These are phyloP conservation scores for Terebella lapidaria DNA, from an alignment of 2,888 invertebrate species.

Conservation along the genomic window DNA sequence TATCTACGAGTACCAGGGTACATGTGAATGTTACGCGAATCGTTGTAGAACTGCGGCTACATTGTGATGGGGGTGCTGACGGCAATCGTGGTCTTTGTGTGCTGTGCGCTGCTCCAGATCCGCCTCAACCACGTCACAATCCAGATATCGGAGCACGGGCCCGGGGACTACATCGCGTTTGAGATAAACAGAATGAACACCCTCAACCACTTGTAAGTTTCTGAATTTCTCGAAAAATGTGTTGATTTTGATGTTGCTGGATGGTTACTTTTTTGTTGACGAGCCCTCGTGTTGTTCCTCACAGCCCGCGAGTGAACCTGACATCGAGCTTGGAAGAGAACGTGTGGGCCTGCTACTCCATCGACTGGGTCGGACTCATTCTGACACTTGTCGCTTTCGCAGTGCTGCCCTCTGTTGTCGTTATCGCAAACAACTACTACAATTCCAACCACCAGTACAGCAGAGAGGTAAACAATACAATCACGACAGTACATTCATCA, in stretches of 20 bases:
- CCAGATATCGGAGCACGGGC: not conserved
- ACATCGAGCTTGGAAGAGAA: no score
- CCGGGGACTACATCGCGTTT: not conserved
- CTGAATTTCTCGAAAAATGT: no score
- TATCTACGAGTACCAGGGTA: no score
- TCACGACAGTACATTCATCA: no score
- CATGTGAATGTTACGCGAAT: no score
- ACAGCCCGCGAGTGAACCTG: no score
- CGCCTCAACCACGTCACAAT: not conserved
- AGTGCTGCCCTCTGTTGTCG: not conserved
- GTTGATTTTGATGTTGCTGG: no score
- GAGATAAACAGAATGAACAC: not conserved
- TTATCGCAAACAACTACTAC: constrained; percentile 1
- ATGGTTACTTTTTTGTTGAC: no score
- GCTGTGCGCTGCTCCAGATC: not conserved
- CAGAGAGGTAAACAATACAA: no score
- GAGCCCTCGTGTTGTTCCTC: no score
- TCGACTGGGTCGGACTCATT: not conserved
- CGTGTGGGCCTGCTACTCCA: not conserved
- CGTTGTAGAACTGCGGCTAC: not conserved
- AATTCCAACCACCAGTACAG: not conserved
- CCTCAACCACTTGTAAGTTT: no score
- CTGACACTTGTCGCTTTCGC: not conserved
- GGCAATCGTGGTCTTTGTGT: not conserved
- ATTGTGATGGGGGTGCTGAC: not conserved